Percentiles rank a stretch among this genome's conserved stretches.
Conservation (phyloP, 2,113 vertebrate species). For the Ceyx margarethae region DNA sequence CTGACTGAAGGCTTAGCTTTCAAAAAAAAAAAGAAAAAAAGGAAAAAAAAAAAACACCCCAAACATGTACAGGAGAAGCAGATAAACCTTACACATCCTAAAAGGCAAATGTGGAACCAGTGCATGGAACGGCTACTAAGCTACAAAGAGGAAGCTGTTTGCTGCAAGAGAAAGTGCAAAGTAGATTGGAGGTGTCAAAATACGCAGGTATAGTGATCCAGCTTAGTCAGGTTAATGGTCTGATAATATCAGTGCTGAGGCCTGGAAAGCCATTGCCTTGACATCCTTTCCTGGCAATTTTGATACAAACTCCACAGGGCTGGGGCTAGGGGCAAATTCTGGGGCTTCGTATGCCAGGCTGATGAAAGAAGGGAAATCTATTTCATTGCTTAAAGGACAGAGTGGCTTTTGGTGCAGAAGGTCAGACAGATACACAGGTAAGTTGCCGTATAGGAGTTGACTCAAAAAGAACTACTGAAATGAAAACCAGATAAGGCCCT, state of each 20-base stretch:
- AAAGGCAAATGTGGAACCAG: background rate
- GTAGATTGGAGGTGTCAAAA: conserved; percentile 12
- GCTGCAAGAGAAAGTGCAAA: background rate
- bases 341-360: background rate
- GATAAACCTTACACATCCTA: conserved; percentile 31
- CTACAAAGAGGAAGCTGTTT: conserved; percentile 1
- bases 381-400: conserved; percentile 44
- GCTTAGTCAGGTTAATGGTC: conserved; percentile 45
- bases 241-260: conserved; percentile 43
- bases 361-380: conserved; percentile 52
- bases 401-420: conserved; percentile 41
- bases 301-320: background rate
- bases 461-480: conserved; percentile 13
- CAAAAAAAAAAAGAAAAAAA: no score
- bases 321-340: conserved; percentile 13
- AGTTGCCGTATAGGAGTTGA: conserved; percentile 5
- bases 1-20: background rate
- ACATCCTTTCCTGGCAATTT: background rate
- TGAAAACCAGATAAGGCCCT: conserved; percentile 32
- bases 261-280: conserved; percentile 3
- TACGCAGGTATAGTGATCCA: background rate
- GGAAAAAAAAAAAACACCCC: background rate
- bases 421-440: conserved; percentile 13
- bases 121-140: background rate
- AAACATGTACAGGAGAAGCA: background rate